These are phyloP conservation scores for Leptobrachium leishanense DNA, from an alignment of 2,113 vertebrate species.

Conservation along the genomic window DNA sequence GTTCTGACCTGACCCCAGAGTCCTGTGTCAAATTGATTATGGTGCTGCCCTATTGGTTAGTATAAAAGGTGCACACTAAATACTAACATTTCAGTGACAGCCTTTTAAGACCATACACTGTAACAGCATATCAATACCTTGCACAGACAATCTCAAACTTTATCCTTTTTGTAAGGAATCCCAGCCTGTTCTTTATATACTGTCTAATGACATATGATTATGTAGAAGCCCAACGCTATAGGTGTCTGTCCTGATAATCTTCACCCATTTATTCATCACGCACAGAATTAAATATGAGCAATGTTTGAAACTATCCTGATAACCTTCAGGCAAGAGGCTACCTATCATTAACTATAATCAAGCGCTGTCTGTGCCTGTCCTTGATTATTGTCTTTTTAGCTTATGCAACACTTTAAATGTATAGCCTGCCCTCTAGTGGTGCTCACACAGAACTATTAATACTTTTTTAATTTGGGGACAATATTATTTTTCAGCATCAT, in stretches of 20 bases:
- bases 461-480: not conserved
- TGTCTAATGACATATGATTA: not conserved
- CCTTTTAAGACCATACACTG: no score
- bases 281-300: not conserved
- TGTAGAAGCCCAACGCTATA: not conserved
- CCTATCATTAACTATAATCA: not conserved
- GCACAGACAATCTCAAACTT: no score
- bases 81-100: no score
- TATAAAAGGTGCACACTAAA: no score
- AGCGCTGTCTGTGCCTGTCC: not conserved
- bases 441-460: not conserved
- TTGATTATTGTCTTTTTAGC: not conserved
- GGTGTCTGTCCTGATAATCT: not conserved
- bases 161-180: no score
- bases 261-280: not conserved
- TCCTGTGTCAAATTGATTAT: no score
- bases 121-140: no score
- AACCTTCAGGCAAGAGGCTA: not conserved
- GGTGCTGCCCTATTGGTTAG: no score
- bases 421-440: conserved; percentile 24
- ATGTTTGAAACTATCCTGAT: not conserved
- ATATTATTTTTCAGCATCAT: no score
- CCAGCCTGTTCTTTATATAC: no score
- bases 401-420: not conserved
- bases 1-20: no score